A percentile compares a stretch with the other conserved stretches of the same genome.
These are phyloP conservation scores for Urocolius indicus DNA, from an alignment of 2,113 vertebrate genomes.

Conservation along the genomic window DNA sequence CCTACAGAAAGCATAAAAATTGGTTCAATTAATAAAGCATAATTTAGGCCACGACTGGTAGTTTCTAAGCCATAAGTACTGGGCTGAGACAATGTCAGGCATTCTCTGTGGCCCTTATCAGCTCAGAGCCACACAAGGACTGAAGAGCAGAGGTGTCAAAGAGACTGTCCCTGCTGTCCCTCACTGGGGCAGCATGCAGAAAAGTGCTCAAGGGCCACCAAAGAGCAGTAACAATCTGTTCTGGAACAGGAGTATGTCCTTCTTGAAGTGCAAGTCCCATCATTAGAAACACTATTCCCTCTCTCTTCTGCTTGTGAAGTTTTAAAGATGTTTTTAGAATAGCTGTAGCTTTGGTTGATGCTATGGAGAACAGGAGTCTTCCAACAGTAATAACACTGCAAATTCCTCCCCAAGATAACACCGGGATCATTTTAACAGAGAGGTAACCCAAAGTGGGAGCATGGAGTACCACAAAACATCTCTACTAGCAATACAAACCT, in stretches of 20 bases:
- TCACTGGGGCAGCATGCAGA: background rate
- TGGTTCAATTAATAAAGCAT: background rate
- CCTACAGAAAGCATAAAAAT: background rate
- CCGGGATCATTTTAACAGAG: background rate
- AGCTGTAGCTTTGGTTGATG: background rate
- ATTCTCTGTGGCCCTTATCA: background rate
- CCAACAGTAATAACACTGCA: background rate
- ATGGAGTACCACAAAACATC: background rate
- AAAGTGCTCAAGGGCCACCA: background rate
- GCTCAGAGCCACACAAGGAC: background rate
- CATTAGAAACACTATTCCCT: rapidly evolving
- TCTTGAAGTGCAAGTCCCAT: background rate
- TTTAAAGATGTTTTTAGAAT: background rate
- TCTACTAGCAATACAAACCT: background rate
- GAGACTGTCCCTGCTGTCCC: background rate
- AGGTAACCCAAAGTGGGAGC: background rate
- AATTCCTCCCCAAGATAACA: background rate
- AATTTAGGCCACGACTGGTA: background rate
- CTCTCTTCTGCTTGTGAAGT: background rate
- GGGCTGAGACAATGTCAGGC: background rate
- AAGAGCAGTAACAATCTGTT: background rate
- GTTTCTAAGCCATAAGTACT: background rate
- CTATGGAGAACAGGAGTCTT: background rate
- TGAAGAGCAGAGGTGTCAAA: background rate
- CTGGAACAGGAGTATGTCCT: background rate